Base-by-base conservation (phyloP, 2,888 invertebrate species). In the Molorchus minor region DNA sequence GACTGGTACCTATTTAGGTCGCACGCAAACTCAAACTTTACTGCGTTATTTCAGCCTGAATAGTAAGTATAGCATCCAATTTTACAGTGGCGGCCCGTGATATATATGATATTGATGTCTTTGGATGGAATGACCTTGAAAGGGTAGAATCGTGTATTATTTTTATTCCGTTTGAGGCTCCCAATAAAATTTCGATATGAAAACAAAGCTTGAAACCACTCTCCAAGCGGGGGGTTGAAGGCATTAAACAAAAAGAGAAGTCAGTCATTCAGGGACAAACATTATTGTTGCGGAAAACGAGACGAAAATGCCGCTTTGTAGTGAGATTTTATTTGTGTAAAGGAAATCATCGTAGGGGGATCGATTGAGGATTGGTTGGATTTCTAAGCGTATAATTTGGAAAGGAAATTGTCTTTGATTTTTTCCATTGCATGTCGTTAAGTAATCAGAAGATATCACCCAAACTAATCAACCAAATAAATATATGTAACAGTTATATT, bases 261-360 rank as follows among this genome's bases (percentile, higher is more conserved):
- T 5, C n/a, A 21, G 12, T 43, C 21, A n/a, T 21, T 17, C 21
- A 43, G 21, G 21, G 21, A 21, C 43, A 43, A 21, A n/a, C n/a
- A n/a, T 43, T 43, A 21, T 43, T 21, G 1, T 21, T 43, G 21
- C 10, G 17, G 17, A 19, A 10, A 43, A 43, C 13, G 21, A 12
- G 43, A 43, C 13, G 13, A 21, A 21, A 43, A 19, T 43, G 12
- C 43, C 21, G 43, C 43, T 21, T 19, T 19, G 19, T 19, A 40
- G 41, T 41, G 19, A 19, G 43, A 43, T 43, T 43, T 43, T 21
- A 43, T 43, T 43, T 43, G 12, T 20, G 21, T 3, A n/a, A 20
- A 43, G 21, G 21, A 20, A 12, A 43, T 43, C 43, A 40, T 40
- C 10, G 8, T 21, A 20, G 21, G 19, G n/a, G 21, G 43, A 43